A percentile compares a stretch with the other conserved stretches of the same genome.
phyloP scores from a whole-genome alignment of 1,140 invertebrate species.

The Drosophila aff. region DNA sequence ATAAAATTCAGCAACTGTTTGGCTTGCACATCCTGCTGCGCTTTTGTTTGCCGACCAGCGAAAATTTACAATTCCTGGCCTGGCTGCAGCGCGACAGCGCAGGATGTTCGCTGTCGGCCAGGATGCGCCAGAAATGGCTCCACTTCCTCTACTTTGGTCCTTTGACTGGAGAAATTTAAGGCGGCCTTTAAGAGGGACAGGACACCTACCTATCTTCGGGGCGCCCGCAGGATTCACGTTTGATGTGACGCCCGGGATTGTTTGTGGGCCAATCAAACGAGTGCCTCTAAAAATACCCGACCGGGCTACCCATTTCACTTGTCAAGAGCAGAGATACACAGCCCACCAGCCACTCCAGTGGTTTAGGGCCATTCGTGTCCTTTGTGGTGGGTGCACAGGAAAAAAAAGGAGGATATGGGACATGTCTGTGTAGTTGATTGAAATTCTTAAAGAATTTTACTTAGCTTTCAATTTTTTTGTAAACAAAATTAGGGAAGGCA shows the following conservation, averaged over 20 bases:
- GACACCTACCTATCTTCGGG: slow-evolving; percentile 1
- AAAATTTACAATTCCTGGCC: slow-evolving; percentile 77
- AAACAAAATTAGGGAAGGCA: not conserved
- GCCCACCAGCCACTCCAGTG: slow-evolving; percentile 18
- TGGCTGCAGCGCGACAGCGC: slow-evolving; percentile 12
- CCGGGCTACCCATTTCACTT: slow-evolving; percentile 58
- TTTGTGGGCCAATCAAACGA: slow-evolving; percentile 42
- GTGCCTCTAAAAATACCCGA: slow-evolving; percentile 47
- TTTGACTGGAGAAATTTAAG: slow-evolving; percentile 22
- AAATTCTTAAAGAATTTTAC: not conserved
- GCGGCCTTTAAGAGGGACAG: slow-evolving; percentile 16
- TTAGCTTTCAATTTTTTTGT: not conserved
- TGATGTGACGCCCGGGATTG: slow-evolving; percentile 39
- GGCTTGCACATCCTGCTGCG: slow-evolving; percentile 66
- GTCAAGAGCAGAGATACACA: slow-evolving; percentile 56
- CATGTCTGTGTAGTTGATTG: not conserved
- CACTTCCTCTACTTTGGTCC: slow-evolving; percentile 53
- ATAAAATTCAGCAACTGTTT: slow-evolving; percentile 65
- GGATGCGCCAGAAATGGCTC: slow-evolving; percentile 76
- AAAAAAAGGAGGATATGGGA: not conserved
- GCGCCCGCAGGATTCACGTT: slow-evolving; percentile 33
- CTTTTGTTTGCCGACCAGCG: slow-evolving; percentile 69
- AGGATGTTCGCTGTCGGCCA: slow-evolving; percentile 57
- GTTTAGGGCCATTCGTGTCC: slow-evolving; percentile 27
- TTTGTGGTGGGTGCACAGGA: slow-evolving; percentile 25